Evolutionary conservation across 2,797 vertebrate species (phyloP), one percentile per base, ranked within the genome.

Genomic region (Adrianichthys oophorus): DNA sequence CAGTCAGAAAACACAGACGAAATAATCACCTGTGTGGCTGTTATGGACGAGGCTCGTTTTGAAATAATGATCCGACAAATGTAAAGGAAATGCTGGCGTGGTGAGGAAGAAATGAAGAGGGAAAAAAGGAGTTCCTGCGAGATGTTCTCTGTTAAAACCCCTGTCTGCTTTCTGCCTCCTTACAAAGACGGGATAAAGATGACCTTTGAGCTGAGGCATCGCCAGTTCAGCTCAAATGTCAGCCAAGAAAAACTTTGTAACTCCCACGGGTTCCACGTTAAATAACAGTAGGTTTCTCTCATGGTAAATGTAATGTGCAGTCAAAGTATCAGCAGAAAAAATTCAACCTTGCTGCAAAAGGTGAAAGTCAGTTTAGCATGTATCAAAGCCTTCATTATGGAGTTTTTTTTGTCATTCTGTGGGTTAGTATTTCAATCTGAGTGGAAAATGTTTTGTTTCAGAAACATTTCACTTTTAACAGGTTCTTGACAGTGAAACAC

Each of bases 211-310:
- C 51, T 2, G 45, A 17, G 40, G 26, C 50, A 44, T 50, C 52
- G 51, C 21, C 45, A 58, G 44, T 71, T 66, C 67, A 53, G 46
- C 58, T 47, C 42, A 75, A 72, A 67, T 50, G 49, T 69, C 53
- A 72, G 52, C 59, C 2, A 15, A 52, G 26, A 66, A 59, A 52
- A 72, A 62, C 46, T 55, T 47, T 52, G 15, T n/a, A 32, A 45
- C 47, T 45, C 16, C 29, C 4, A 41, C 29, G 18, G 50, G 52
- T 43, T 70, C 45, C 44, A 24, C 64, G 21, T 48, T 46, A 59
- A 23, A 52, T 32, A 5, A 43, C 41, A 21, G 4, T 18, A 62
- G 40, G 13, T n/a, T 54, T 56, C 41, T 43, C 46, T 50, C 23
- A 29, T 48, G 41, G 55, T 56, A 44, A 59, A 55, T 48, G 45